phyloP scores from a whole-genome alignment of 2,888 invertebrate genomes.

The Acanthopleura granulata region DNA sequence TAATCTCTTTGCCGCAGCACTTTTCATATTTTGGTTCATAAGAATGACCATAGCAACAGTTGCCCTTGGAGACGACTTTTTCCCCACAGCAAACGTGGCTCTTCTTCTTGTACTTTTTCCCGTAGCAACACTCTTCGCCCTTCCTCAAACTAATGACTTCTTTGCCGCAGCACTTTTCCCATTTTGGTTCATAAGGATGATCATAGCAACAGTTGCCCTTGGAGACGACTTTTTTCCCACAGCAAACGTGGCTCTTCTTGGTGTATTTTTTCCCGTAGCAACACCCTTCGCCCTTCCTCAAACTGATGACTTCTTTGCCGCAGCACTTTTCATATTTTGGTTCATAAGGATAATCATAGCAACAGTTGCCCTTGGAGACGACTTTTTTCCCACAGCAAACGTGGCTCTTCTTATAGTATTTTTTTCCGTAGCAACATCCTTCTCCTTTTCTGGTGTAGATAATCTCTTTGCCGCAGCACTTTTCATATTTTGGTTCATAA shows the following conservation, averaged over 20 bases:
- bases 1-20: not conserved
- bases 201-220: not conserved
- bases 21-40: not conserved
- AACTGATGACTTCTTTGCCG: not conserved
- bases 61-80: not conserved
- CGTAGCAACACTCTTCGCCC: not conserved
- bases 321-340: not conserved
- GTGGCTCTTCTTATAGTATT: not conserved
- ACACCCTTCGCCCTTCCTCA: not conserved
- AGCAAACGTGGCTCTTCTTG: not conserved
- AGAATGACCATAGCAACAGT: not conserved
- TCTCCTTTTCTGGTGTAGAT: not conserved
- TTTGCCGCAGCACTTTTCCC: conserved; percentile 8
- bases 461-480: not conserved
- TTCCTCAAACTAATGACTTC: not conserved
- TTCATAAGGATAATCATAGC: not conserved
- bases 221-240: not conserved
- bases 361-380: not conserved
- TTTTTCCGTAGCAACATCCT: not conserved
- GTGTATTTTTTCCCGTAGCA: not conserved
- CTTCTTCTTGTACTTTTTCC: not conserved
- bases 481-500: not conserved
- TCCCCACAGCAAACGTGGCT: not conserved
- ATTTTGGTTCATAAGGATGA: not conserved
- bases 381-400: not conserved